Conservation (phyloP, 1,140 invertebrate species). For the Drosophila truncata region DNA sequence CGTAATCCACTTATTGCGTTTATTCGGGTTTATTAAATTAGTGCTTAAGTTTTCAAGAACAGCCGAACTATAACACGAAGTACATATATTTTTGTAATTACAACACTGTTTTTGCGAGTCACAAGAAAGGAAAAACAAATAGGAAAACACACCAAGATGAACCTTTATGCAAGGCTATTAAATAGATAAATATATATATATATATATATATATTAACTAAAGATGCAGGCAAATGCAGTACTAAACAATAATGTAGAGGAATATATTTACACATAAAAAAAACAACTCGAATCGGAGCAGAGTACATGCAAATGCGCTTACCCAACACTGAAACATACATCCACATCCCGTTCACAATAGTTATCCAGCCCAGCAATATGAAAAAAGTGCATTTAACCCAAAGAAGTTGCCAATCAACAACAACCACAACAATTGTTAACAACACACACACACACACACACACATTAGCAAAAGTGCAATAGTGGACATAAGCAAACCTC, state of each 20-base stretch:
- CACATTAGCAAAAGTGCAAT: constrained; percentile 37
- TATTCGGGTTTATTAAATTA: constrained; percentile 61
- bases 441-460: constrained; percentile 18
- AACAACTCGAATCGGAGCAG: constrained; percentile 31
- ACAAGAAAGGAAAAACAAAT: constrained; percentile 41
- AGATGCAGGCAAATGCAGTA: constrained; percentile 63
- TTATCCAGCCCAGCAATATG: constrained; percentile 52
- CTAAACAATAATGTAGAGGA: constrained; percentile 71
- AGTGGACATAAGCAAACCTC: constrained; percentile 37
- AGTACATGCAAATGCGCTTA: constrained; percentile 48
- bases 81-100: constrained; percentile 82
- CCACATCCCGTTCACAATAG: constrained; percentile 29
- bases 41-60: constrained; percentile 56
- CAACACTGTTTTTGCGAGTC: constrained; percentile 78
- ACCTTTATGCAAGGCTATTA: constrained; percentile 63
- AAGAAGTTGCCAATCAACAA: constrained; percentile 73
- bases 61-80: constrained; percentile 55
- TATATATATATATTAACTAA: constrained; percentile 58
- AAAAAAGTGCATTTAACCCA: constrained; percentile 80
- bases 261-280: constrained; percentile 71
- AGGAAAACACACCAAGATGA: constrained; percentile 36
- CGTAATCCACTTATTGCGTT: constrained; percentile 57
- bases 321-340: constrained; percentile 36
- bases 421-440: constrained; percentile 27
- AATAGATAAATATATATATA: constrained; percentile 54